These are phyloP conservation scores for Chloroceryle inda DNA, from an alignment of 2,797 vertebrate genomes.

Conservation along the genomic window DNA sequence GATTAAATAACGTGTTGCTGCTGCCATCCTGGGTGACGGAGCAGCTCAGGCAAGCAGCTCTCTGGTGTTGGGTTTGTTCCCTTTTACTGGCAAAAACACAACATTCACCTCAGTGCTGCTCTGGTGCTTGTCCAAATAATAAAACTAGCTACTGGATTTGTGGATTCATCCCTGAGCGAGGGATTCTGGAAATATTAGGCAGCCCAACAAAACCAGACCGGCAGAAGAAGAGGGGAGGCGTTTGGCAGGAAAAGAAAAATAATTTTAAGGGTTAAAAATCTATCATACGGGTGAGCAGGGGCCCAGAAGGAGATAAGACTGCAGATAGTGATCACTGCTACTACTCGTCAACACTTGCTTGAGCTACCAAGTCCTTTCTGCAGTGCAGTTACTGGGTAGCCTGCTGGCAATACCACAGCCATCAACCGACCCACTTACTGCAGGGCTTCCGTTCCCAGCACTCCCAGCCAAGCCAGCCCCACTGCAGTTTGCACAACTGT, in stretches of 20 bases:
- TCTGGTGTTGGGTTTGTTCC: neutral
- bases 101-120: neutral
- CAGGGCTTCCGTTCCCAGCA: slow-evolving; percentile 40
- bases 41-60: neutral
- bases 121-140: neutral
- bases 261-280: neutral
- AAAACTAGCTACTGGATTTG: neutral
- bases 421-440: neutral
- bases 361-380: neutral
- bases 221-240: neutral
- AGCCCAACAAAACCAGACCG: neutral
- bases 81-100: neutral
- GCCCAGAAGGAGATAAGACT: neutral
- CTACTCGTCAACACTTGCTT: neutral
- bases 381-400: neutral
- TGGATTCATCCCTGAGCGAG: neutral
- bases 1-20: neutral
- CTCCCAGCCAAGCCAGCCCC: neutral
- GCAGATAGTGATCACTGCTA: neutral
- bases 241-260: neutral
- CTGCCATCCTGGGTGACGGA: neutral
- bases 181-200: neutral
- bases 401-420: neutral
- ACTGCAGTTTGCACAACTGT: neutral
- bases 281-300: neutral